phyloP scores from a whole-genome alignment of 1,140 invertebrate species.

The Conus ventricosus region DNA sequence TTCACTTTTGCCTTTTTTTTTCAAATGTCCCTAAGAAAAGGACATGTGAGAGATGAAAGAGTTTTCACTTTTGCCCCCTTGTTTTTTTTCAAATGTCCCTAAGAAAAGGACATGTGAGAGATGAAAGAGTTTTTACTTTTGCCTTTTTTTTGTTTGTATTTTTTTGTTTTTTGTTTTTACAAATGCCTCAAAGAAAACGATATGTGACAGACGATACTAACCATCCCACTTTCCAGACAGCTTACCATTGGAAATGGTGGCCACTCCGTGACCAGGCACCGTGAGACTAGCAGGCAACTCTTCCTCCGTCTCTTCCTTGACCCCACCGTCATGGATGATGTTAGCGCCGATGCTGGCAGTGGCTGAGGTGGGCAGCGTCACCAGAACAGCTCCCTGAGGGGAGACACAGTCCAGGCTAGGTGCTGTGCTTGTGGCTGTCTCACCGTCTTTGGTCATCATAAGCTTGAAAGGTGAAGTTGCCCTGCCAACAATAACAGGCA shows the following conservation, averaged over 20 bases:
- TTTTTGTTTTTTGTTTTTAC: too few relatives aligned
- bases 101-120: too few relatives aligned
- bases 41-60: too few relatives aligned
- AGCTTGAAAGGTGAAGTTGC: not conserved
- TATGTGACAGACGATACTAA: too few relatives aligned
- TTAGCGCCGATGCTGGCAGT: not conserved
- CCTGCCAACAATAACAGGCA: not conserved
- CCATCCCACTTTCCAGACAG: too few relatives aligned
- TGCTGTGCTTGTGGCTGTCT: not conserved
- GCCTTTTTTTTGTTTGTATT: too few relatives aligned
- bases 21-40: not conserved
- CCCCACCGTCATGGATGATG: not conserved
- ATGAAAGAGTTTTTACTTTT: too few relatives aligned
- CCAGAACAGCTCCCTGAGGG: not conserved
- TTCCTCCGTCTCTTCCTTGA: slow-evolving; percentile 17
- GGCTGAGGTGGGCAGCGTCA: not conserved
- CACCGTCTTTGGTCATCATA: slow-evolving; percentile 18
- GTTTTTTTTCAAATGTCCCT: too few relatives aligned
- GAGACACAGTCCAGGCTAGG: not conserved
- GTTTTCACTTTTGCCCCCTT: too few relatives aligned
- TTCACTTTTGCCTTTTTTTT: not conserved
- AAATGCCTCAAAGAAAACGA: too few relatives aligned
- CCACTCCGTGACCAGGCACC: too few relatives aligned
- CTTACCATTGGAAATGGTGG: slow-evolving; percentile 9
- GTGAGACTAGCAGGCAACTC: not conserved